Evolutionary conservation across 2,797 vertebrate genomes (phyloP).

Genomic region (Emydoidea blandingii): DNA sequence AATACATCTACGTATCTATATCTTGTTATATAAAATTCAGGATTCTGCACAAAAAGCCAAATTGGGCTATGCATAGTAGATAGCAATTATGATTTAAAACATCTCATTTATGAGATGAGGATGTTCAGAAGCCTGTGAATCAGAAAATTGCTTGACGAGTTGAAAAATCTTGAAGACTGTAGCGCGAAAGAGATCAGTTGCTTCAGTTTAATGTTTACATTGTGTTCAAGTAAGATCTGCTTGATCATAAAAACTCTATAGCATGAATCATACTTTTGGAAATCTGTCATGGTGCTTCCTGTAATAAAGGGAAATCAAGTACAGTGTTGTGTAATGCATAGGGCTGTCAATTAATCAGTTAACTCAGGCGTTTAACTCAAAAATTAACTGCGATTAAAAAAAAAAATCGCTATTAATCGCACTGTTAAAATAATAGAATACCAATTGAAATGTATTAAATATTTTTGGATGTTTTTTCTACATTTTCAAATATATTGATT

Average conservation of each 20-base stretch:
- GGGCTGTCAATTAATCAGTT: no score
- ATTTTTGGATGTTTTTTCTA: no score
- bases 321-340: neutral
- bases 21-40: neutral
- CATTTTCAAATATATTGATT: no score
- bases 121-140: rapidly evolving
- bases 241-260: neutral
- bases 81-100: conserved; percentile 3
- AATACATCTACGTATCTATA: neutral
- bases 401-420: no score
- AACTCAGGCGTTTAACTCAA: no score
- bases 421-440: no score
- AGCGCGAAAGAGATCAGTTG: neutral
- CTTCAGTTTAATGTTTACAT: neutral
- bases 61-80: neutral
- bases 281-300: neutral
- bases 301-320: neutral
- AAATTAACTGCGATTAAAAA: no score
- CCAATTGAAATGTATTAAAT: no score
- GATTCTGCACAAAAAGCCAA: neutral
- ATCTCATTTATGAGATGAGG: neutral
- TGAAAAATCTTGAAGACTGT: neutral
- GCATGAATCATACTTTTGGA: neutral
- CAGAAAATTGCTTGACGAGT: neutral
- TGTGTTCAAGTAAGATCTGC: neutral